A percentile compares a stretch with the other conserved stretches of the same genome.
phyloP scores from a whole-genome alignment of 2,888 invertebrate species.

The Pterobdella sp. region DNA sequence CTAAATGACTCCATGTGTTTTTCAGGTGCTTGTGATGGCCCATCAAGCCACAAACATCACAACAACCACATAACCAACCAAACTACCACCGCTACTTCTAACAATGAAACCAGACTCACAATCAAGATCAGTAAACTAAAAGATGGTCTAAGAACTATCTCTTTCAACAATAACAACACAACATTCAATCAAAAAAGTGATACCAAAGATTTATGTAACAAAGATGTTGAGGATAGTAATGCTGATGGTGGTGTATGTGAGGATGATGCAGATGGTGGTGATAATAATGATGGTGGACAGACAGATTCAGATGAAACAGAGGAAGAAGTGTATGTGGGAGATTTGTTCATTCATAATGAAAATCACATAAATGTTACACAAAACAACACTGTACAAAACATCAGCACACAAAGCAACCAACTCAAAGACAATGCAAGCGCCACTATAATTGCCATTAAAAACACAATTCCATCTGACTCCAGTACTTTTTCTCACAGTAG shows the following conservation, averaged over 20 bases:
- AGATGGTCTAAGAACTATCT: slow-evolving; percentile 22
- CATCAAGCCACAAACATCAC: too few relatives aligned
- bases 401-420: not conserved
- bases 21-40: too few relatives aligned
- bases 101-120: not conserved
- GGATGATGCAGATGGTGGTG: not conserved
- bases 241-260: not conserved
- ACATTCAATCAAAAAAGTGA: not conserved
- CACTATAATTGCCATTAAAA: too few relatives aligned
- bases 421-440: too few relatives aligned
- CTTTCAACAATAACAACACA: slow-evolving; percentile 17
- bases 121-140: slow-evolving; percentile 27
- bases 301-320: slow-evolving; percentile 20
- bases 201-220: not conserved
- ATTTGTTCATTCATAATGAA: not conserved
- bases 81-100: not conserved
- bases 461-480: too few relatives aligned
- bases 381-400: not conserved
- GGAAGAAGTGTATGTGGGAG: not conserved
- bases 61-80: not conserved
- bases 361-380: not conserved
- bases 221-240: not conserved
- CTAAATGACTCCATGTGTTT: not conserved
- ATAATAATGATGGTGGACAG: not conserved
- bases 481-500: too few relatives aligned